phyloP scores from a whole-genome alignment of 30 jellyfish, hydroid and myxozoan genomes.

The Cassiopea xamachana region DNA sequence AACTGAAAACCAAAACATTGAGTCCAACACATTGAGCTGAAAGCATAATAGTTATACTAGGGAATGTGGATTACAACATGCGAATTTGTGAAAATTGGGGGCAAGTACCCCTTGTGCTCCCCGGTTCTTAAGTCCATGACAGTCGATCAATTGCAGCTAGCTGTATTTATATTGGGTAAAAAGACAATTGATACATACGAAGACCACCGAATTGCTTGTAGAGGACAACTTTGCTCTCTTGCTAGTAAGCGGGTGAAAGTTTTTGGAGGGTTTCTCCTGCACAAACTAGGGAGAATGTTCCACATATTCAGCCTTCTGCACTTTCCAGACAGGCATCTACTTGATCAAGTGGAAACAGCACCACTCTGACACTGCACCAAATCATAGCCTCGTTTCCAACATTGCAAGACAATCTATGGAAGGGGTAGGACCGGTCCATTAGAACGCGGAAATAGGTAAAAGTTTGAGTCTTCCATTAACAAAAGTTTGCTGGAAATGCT shows the following conservation, averaged over 20 bases:
- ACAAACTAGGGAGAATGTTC: not conserved
- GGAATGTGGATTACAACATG: no score
- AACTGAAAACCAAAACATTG: no score
- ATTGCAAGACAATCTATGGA: not conserved
- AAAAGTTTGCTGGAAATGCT: no score
- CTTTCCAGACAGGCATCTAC: not conserved
- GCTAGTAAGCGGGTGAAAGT: not conserved
- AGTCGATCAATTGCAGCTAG: not conserved
- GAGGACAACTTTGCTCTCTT: not conserved
- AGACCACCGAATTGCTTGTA: not conserved
- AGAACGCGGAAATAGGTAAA: no score
- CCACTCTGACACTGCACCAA: not conserved
- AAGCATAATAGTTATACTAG: no score
- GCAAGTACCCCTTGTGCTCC: no score
- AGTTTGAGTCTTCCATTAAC: no score
- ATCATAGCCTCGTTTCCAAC: not conserved
- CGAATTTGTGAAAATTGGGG: no score
- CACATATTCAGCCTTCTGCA: not conserved
- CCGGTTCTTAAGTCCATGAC: not conserved
- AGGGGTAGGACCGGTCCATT: no score
- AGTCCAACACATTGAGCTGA: no score
- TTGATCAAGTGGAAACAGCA: not conserved
- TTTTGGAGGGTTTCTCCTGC: not conserved
- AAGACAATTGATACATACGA: not conserved
- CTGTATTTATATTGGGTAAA: not conserved